Conservation (phyloP, 37 sponge, comb jelly and placozoan genomes). For the Hexactinellida sp. region DNA sequence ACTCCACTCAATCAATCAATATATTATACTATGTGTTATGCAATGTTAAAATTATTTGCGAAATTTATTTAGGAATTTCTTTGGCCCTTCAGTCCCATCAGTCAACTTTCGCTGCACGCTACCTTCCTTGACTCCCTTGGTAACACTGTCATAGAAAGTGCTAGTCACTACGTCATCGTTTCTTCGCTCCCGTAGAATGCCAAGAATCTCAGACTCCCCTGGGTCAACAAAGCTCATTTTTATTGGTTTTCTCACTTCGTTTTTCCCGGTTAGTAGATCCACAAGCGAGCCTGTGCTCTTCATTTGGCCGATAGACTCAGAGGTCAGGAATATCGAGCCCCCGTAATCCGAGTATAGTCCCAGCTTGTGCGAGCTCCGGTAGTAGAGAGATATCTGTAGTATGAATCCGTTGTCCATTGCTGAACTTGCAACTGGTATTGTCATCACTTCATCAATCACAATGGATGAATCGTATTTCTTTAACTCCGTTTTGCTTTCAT, state of each 20-base stretch:
- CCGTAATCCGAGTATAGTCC: neutral
- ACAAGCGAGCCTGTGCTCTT: neutral
- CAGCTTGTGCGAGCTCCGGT: neutral
- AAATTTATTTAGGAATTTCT: conserved; percentile 6
- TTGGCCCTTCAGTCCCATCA: neutral
- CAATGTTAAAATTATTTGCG: neutral
- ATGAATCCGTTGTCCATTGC: neutral
- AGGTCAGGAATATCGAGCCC: neutral
- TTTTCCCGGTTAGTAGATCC: neutral
- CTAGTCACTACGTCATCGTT: neutral
- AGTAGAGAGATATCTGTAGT: neutral
- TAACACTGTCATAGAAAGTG: neutral
- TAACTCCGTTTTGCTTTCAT: neutral
- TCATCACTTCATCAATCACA: neutral
- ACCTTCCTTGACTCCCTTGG: neutral
- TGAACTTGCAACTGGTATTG: neutral
- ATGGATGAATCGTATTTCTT: neutral
- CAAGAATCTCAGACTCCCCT: neutral
- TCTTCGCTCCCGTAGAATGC: neutral
- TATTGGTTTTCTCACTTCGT: neutral
- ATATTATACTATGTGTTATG: no score
- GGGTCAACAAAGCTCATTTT: conserved; percentile 15
- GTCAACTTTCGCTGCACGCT: neutral
- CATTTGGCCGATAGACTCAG: neutral
- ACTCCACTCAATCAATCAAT: no score